Evolutionary conservation across 1,140 invertebrate genomes (phyloP).

Genomic region (Vanessa atalanta): DNA sequence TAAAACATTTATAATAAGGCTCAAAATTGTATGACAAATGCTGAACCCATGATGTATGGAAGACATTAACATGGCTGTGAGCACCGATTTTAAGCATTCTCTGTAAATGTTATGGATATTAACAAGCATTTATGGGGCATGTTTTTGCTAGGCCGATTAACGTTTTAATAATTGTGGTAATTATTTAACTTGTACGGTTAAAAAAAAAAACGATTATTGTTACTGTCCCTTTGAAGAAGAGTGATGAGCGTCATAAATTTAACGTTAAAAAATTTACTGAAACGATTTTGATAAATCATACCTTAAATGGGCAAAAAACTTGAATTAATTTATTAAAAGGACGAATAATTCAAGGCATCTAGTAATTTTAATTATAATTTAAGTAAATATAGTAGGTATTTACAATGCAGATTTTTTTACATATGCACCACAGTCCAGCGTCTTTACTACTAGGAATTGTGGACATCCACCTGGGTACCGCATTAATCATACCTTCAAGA

Average conservation of each 20-base stretch:
- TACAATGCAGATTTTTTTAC: no score
- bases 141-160: constrained; percentile 10
- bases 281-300: constrained; percentile 2
- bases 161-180: constrained; percentile 2
- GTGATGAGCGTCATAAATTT: not conserved
- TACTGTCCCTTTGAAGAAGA: constrained; percentile 10
- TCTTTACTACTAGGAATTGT: no score
- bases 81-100: constrained; percentile 13
- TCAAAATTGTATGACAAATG: not conserved
- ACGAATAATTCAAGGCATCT: not conserved
- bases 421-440: no score
- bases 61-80: constrained; percentile 12
- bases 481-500: no score
- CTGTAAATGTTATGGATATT: constrained; percentile 20
- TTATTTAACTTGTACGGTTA: constrained; percentile 5
- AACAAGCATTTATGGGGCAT: constrained; percentile 15
- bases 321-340: not conserved
- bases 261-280: not conserved
- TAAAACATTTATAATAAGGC: not conserved
- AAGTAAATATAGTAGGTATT: no score
- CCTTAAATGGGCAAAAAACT: not conserved
- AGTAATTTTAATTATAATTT: not conserved
- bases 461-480: no score
- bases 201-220: constrained; percentile 13
- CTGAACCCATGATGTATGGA: constrained; percentile 11